Conservation (phyloP, 1,140 invertebrate genomes). For the Limonius californicus region DNA sequence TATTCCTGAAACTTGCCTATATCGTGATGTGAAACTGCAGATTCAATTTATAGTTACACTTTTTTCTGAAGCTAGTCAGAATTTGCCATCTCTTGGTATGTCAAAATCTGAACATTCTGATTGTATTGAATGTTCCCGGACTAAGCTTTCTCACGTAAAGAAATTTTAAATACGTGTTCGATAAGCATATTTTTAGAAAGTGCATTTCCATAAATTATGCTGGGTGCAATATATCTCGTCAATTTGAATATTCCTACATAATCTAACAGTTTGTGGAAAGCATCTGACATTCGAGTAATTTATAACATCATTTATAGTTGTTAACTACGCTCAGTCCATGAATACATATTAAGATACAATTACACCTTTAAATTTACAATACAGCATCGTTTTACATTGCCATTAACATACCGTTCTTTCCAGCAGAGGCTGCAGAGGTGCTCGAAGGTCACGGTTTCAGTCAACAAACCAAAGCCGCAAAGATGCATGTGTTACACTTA, state of each 20-base stretch:
- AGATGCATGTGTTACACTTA: not conserved
- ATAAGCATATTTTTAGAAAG: no score
- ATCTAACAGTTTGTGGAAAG: not conserved
- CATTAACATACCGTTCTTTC: slow-evolving; percentile 2
- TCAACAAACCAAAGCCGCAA: slow-evolving; percentile 9
- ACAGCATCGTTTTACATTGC: slow-evolving; percentile 1
- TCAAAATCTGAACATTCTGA: no score
- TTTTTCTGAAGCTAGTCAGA: no score
- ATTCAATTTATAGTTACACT: no score
- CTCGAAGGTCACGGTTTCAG: slow-evolving; percentile 6
- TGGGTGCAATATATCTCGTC: not conserved
- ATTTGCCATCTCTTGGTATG: no score
- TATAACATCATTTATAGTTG: not conserved
- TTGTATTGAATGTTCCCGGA: no score
- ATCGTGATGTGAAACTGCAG: no score
- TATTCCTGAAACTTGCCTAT: no score
- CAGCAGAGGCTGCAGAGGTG: not conserved
- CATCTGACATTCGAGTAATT: not conserved
- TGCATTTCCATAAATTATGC: no score
- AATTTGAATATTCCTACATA: not conserved
- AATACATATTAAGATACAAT: slow-evolving; percentile 13
- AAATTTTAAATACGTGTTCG: no score
- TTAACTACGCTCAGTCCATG: slow-evolving; percentile 1
- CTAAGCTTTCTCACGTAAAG: no score
- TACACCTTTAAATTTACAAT: slow-evolving; percentile 12